A percentile compares a stretch with the other conserved stretches of the same genome.
Evolutionary conservation across 2,888 invertebrate genomes (phyloP).

Genomic region (Ischnus inquisitorius): DNA sequence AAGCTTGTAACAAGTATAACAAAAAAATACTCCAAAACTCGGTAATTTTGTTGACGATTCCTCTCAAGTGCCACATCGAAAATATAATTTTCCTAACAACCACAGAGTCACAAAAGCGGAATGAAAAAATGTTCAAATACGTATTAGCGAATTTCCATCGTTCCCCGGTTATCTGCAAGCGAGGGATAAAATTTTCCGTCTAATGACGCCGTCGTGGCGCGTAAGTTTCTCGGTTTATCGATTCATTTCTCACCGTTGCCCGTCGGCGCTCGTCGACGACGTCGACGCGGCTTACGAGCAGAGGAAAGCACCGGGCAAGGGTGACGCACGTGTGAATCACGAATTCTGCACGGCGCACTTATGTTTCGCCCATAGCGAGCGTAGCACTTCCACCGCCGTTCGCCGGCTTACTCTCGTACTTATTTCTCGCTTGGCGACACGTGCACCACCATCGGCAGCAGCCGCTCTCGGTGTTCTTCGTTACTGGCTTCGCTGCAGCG

Average conservation of each 20-base stretch:
- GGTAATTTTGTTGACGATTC: no score
- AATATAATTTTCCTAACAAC: no score
- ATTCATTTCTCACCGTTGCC: slow-evolving; percentile 36
- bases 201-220: slow-evolving; percentile 5
- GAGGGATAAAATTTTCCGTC: slow-evolving; percentile 11
- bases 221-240: slow-evolving; percentile 47
- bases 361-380: not conserved
- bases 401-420: no score
- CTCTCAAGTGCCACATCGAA: no score
- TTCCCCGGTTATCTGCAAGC: not conserved
- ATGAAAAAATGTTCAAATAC: no score
- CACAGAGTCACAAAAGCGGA: no score
- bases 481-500: slow-evolving; percentile 5
- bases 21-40: no score
- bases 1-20: no score
- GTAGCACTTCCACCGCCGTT: not conserved
- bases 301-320: not conserved
- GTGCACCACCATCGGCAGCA: not conserved
- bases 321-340: slow-evolving; percentile 44
- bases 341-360: slow-evolving; percentile 22
- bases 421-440: slow-evolving; percentile 8
- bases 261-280: slow-evolving; percentile 2
- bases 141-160: no score
- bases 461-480: slow-evolving; percentile 3
- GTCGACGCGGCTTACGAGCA: not conserved